Evolutionary conservation across 1,140 invertebrate species (phyloP).

Genomic region (Pseudobourletiella spinata): DNA sequence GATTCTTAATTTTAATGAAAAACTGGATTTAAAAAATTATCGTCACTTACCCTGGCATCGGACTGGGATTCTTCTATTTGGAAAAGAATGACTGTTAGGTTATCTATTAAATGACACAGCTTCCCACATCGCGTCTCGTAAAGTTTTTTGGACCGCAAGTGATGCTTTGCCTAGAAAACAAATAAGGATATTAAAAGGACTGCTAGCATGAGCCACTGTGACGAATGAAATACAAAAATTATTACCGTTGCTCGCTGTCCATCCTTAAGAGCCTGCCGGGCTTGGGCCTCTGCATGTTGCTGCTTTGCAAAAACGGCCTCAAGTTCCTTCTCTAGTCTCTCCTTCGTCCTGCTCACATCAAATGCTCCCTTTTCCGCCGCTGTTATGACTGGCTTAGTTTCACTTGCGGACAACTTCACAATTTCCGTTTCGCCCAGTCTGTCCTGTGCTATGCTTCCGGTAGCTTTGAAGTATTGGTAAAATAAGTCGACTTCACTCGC

Average conservation of each 20-base stretch:
- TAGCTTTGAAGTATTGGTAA: not conserved
- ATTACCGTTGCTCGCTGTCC: conserved; percentile 17
- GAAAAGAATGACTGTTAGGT: conserved; percentile 9
- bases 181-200: not conserved
- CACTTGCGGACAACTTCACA: not conserved
- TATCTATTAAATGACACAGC: conserved; percentile 19
- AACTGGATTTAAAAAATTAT: not conserved
- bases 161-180: conserved; percentile 25
- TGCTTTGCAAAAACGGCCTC: not conserved
- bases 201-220: not conserved
- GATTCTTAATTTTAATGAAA: conserved; percentile 1
- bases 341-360: conserved; percentile 5
- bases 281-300: not conserved
- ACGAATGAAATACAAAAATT: not conserved
- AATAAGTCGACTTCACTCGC: not conserved
- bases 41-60: conserved; percentile 18
- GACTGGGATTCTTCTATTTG: conserved; percentile 27
- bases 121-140: conserved; percentile 15
- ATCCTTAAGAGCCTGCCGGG: conserved; percentile 1
- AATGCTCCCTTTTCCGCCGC: conserved; percentile 12
- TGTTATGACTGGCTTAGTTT: not conserved
- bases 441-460: not conserved
- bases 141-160: conserved; percentile 19
- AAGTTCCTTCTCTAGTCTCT: conserved; percentile 13
- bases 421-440: conserved; percentile 9